Conservation (phyloP, 2,888 invertebrate genomes). For the Syrista parreyssii region DNA sequence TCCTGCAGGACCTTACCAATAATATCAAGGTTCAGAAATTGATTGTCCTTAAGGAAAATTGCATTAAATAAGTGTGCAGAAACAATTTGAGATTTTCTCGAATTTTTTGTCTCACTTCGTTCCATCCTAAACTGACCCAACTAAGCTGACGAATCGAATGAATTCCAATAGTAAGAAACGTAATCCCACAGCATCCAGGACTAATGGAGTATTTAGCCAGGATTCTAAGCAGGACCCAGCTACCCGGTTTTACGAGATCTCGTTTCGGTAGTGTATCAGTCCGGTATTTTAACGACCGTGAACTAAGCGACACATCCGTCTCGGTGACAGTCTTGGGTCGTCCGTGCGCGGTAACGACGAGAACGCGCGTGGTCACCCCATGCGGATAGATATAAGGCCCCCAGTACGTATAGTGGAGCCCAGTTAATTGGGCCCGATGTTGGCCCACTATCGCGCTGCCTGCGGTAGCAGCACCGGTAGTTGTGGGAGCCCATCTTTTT, state of each 20-base stretch:
- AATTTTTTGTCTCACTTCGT: background rate
- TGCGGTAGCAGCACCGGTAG: conserved; percentile 47
- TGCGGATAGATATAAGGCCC: conserved; percentile 45
- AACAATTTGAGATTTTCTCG: background rate
- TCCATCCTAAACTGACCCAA: background rate
- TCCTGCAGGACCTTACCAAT: background rate
- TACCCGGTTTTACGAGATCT: conserved; percentile 23
- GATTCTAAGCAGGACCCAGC: conserved; percentile 14
- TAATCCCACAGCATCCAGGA: conserved; percentile 4
- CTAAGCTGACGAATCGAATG: background rate
- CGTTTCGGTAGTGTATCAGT: conserved; percentile 46
- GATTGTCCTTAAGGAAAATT: background rate
- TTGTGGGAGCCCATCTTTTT: conserved; percentile 38
- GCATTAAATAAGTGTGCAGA: background rate
- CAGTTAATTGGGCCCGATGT: conserved; percentile 63
- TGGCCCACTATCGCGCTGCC: conserved; percentile 52
- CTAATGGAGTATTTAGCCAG: conserved; percentile 22
- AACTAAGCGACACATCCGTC: conserved; percentile 53
- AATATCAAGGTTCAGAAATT: background rate
- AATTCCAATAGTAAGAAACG: background rate
- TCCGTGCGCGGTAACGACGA: conserved; percentile 16
- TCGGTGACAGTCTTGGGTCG: conserved; percentile 53
- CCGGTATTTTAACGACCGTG: conserved; percentile 62
- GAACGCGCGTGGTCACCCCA: conserved; percentile 32
- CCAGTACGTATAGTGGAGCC: conserved; percentile 22